Evolutionary conservation across 1,140 invertebrate genomes (phyloP), one percentile per base, ranked within the genome.

Genomic region (Olivierus martensii): DNA sequence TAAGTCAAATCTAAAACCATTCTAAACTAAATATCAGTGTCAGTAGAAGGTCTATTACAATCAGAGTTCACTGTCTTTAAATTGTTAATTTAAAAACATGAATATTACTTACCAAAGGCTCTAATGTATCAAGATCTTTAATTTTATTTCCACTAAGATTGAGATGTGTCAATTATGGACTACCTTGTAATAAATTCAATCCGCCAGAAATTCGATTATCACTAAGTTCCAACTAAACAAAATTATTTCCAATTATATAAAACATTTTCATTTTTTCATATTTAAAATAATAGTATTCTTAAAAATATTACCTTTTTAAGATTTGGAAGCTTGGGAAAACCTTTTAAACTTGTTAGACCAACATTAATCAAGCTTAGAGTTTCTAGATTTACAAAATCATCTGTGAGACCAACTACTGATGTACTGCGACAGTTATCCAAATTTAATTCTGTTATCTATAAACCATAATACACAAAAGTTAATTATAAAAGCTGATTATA

Each of bases 81-180:
- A n/a, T n/a, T n/a, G n/a, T n/a, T n/a, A n/a, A n/a, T n/a, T n/a
- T 42, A 37, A 42, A 3, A 42, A 1, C n/a, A 42, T 42, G 22
- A 18, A 28, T 19, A 21, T 46, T 42, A 66, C 74, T 77, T 73
- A 83, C 82, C 70, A 98, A 73, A 45, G 90, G 86, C 70, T 94
- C 84, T 53, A 98, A 71, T 41, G 86, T 79, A 55, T 90, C 88
- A 60, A 96, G 70, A 71, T 93, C 87, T 77, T 87, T 92, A 60
- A 98, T 93, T 77, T 88, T 94, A 67, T 98, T 99, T 44, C 90
- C 91, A 68, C 91, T 92, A 47, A 98, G 76, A 72, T 94, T 97
- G 14, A 99, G 76, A 68, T 87, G 79, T 69, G 83, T 83, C 58
- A 99, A 71, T 66, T 89, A 91, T 39, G 86, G 83, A 68, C 90